Evolutionary conservation across 92 coral and sea anemone genomes (phyloP).

Genomic region (Porites cylindrica): DNA sequence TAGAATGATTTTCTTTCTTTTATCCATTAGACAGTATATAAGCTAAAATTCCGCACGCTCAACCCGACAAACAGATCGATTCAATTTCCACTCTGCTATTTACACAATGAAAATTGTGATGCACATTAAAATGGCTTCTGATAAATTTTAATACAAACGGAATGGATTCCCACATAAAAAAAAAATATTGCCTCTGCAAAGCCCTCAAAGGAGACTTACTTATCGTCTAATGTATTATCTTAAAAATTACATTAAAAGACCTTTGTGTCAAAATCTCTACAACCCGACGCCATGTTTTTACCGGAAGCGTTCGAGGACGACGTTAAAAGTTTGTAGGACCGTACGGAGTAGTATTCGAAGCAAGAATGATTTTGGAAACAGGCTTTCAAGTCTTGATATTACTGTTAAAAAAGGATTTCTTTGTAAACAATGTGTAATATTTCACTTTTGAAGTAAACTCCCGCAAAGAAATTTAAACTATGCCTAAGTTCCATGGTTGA

Average conservation of each 20-base stretch:
- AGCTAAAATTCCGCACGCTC: too few species aligned
- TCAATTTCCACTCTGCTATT: constrained; percentile 13
- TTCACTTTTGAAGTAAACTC: not conserved
- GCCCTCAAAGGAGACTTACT: too few species aligned
- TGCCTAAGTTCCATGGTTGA: constrained; percentile 23
- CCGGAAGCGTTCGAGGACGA: constrained; percentile 51
- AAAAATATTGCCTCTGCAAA: not conserved
- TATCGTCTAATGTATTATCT: too few species aligned
- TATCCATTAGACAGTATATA: too few species aligned
- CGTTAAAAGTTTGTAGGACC: not conserved
- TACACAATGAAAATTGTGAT: constrained; percentile 31
- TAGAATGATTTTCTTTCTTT: not conserved
- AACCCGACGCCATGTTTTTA: constrained; percentile 24
- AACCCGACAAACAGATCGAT: not conserved
- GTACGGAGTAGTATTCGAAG: too few species aligned
- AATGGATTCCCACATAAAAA: not conserved
- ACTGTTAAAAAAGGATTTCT: not conserved
- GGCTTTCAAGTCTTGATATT: not conserved
- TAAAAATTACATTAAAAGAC: too few species aligned
- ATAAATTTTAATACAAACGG: not conserved
- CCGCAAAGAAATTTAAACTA: constrained; percentile 33
- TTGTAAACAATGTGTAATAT: not conserved
- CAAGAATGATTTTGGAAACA: not conserved
- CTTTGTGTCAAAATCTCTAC: not conserved
- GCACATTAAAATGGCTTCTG: not conserved